Percentiles rank a stretch among this genome's conserved stretches.
Evolutionary conservation across 1,140 invertebrate species (phyloP).

Genomic region (Coelopa frigida): DNA sequence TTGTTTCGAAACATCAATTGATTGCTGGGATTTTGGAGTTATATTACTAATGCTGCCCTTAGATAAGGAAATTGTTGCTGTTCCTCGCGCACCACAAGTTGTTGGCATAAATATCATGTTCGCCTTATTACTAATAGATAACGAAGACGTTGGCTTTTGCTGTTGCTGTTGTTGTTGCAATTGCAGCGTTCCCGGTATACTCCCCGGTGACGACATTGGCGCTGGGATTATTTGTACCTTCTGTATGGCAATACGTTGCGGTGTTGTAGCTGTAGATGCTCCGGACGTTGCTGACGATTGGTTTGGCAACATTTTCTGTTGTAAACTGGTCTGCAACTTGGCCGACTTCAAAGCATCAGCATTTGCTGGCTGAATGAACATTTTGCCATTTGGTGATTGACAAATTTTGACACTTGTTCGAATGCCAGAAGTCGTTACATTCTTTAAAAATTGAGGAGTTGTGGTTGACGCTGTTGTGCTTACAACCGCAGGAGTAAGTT

Average conservation of each 20-base stretch:
- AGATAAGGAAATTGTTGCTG: no score
- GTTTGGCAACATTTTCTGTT: conserved; percentile 21
- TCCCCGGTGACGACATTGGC: conserved; percentile 19
- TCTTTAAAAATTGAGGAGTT: conserved; percentile 21
- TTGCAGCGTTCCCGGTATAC: background rate
- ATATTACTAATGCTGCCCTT: no score
- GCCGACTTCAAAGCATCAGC: conserved; percentile 19
- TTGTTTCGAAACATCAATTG: no score
- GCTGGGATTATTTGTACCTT: conserved; percentile 37
- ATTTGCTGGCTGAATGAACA: conserved; percentile 33
- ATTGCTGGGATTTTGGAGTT: no score
- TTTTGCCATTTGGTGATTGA: conserved; percentile 35
- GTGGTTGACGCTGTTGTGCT: conserved; percentile 11
- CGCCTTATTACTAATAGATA: conserved; percentile 7
- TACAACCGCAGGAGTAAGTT: conserved; percentile 21
- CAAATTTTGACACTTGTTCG: conserved; percentile 37
- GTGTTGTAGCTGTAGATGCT: conserved; percentile 19
- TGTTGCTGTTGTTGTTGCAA: conserved; percentile 7
- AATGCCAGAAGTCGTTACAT: conserved; percentile 26
- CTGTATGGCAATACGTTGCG: conserved; percentile 32
- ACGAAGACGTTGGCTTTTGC: conserved; percentile 5
- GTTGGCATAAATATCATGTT: conserved; percentile 16
- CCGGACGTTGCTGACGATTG: conserved; percentile 13
- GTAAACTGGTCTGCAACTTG: conserved; percentile 12
- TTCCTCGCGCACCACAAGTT: no score